phyloP scores from a whole-genome alignment of 2,113 vertebrate genomes.

The Corythoichthys intestinalis region DNA sequence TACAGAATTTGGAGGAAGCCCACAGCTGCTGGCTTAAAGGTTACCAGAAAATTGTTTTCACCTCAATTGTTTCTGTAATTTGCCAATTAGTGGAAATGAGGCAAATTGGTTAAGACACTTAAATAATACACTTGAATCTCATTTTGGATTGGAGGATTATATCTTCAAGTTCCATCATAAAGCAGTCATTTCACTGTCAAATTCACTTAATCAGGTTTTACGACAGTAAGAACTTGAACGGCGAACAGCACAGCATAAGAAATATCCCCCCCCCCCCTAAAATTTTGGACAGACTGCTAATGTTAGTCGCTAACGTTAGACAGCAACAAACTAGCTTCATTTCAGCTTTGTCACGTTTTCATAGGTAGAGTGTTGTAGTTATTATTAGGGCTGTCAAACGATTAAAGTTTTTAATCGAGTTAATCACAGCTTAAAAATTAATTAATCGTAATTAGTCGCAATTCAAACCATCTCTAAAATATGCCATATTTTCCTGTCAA shows the following conservation, averaged over 20 bases:
- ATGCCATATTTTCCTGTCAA: too few species aligned
- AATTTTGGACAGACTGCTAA: too few species aligned
- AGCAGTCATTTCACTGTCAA: background rate
- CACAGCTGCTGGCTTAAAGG: constrained; percentile 3
- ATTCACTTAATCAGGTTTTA: background rate
- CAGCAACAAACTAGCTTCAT: too few species aligned
- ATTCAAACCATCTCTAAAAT: too few species aligned
- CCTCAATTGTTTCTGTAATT: constrained; percentile 8
- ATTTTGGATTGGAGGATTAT: background rate
- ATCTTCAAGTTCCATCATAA: constrained; percentile 6
- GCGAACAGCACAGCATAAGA: background rate
- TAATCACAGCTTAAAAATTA: too few species aligned
- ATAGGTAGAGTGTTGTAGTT: too few species aligned
- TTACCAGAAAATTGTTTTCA: constrained; percentile 2
- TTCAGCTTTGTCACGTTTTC: too few species aligned
- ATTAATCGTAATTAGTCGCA: too few species aligned
- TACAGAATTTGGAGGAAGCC: background rate
- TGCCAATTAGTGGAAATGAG: background rate
- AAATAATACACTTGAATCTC: constrained; percentile 1
- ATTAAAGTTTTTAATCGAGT: too few species aligned
- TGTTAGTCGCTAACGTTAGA: too few species aligned
- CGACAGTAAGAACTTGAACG: constrained; percentile 8
- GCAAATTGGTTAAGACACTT: constrained; percentile 1
- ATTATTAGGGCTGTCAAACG: too few species aligned
- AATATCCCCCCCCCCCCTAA: too few species aligned